phyloP scores from a whole-genome alignment of 2,113 vertebrate genomes.

The Ammodramus savannarum region DNA sequence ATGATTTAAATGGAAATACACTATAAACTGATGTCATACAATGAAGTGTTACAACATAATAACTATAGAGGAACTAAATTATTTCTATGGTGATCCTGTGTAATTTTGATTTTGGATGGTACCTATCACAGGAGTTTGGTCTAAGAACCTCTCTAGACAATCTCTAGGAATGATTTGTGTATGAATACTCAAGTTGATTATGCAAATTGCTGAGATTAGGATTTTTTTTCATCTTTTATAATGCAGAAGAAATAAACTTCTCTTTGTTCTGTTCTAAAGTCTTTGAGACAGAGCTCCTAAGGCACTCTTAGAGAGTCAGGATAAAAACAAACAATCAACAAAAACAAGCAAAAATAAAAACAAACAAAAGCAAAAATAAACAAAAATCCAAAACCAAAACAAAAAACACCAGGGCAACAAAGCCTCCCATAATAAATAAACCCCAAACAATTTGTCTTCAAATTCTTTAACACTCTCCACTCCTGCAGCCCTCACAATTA shows the following conservation, averaged over 20 bases:
- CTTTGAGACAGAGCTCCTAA: background rate
- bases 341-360: background rate
- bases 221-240: background rate
- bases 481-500: background rate
- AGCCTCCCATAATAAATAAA: rapidly evolving
- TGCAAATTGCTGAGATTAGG: background rate
- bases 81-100: background rate
- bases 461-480: background rate
- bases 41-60: background rate
- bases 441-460: background rate
- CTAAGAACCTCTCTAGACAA: background rate
- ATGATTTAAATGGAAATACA: background rate
- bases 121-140: background rate
- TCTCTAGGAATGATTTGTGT: background rate
- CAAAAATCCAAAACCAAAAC: too few species aligned
- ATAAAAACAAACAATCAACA: background rate
- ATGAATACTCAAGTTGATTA: background rate
- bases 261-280: background rate
- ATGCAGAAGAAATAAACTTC: background rate
- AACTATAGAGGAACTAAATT: background rate
- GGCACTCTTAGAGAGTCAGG: background rate
- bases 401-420: background rate
- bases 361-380: background rate
- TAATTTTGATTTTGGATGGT: background rate
- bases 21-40: background rate